These are phyloP conservation scores for Sylvia atricapilla DNA, from an alignment of 2,113 vertebrate genomes.

Conservation along the genomic window DNA sequence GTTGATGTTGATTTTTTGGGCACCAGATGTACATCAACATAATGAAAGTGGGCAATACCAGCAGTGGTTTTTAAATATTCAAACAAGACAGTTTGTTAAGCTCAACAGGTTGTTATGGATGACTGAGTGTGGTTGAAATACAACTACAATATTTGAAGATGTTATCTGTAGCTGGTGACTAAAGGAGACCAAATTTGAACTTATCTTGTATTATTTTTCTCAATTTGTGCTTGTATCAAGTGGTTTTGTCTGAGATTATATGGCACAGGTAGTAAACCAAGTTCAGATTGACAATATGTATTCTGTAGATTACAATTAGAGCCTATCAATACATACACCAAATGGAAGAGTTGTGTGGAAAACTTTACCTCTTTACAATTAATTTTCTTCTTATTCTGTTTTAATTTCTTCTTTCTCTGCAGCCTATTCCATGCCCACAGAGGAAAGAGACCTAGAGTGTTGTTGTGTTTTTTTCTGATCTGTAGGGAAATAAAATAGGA, in stretches of 20 bases:
- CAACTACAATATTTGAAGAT: conserved; percentile 46
- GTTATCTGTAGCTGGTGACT: conserved; percentile 56
- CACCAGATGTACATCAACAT: background rate
- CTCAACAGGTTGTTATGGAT: background rate
- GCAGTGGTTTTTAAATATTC: background rate
- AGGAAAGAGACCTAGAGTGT: background rate
- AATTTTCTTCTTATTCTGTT: background rate
- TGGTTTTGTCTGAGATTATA: conserved; percentile 65
- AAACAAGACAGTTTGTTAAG: background rate
- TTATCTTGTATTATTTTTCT: conserved; percentile 64
- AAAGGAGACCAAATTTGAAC: conserved; percentile 64
- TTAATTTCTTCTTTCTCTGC: background rate
- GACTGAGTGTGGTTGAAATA: conserved; percentile 40
- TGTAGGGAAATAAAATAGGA: conserved; percentile 1
- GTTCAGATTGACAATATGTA: conserved; percentile 46
- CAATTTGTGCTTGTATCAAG: conserved; percentile 64
- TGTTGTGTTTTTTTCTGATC: background rate
- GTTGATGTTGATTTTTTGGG: background rate
- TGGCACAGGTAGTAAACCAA: conserved; percentile 62
- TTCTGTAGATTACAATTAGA: conserved; percentile 58
- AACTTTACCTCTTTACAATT: conserved; percentile 14
- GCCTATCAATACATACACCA: conserved; percentile 1
- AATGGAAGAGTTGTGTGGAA: conserved; percentile 41
- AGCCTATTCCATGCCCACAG: background rate
- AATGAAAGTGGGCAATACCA: background rate